Conservation (phyloP, 2,888 invertebrate genomes). For the Andricus curvator region DNA sequence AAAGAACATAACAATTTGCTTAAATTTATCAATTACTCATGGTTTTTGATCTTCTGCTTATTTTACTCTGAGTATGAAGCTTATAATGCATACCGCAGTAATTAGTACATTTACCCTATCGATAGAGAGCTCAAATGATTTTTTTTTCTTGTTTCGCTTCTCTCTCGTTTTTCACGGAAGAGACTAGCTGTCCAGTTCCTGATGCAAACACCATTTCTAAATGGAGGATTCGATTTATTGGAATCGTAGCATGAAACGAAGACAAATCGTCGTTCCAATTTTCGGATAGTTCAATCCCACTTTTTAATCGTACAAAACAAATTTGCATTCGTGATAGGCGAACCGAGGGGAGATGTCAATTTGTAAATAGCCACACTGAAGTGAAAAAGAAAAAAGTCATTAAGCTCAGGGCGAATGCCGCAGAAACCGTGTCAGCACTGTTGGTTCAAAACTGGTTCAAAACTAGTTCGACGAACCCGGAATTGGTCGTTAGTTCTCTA, state of each 20-base stretch:
- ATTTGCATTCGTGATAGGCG: background rate
- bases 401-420: background rate
- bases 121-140: too few relatives aligned
- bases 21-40: too few relatives aligned
- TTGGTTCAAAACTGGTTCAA: conserved; percentile 56
- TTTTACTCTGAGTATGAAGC: too few relatives aligned
- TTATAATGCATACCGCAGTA: too few relatives aligned
- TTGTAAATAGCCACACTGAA: conserved; percentile 44
- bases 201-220: conserved; percentile 45
- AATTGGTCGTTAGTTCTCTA: conserved; percentile 61
- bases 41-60: too few relatives aligned
- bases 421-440: conserved; percentile 32
- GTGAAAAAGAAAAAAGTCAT: conserved; percentile 35
- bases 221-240: conserved; percentile 60
- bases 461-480: conserved; percentile 59
- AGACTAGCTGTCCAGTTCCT: too few relatives aligned
- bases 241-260: conserved; percentile 56
- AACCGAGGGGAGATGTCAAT: conserved; percentile 6
- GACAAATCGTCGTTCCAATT: conserved; percentile 56
- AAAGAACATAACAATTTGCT: too few relatives aligned
- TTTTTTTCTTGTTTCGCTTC: too few relatives aligned
- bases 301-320: conserved; percentile 48
- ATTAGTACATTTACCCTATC: too few relatives aligned
- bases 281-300: conserved; percentile 46
- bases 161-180: too few relatives aligned